Conservation (phyloP, 2,113 vertebrate species). For the Uria lomvia region DNA sequence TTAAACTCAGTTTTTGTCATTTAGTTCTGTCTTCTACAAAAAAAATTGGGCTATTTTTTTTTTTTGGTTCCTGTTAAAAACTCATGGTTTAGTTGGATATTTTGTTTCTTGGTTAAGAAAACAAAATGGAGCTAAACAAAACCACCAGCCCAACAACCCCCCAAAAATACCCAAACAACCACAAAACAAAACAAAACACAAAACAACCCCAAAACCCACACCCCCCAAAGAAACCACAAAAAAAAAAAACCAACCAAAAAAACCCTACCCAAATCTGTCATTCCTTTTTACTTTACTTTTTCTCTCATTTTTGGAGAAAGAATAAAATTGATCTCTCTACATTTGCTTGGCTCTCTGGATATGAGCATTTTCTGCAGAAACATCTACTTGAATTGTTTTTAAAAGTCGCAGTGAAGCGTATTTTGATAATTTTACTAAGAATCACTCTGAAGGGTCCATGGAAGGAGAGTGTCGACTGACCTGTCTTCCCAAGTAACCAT, state of each 20-base stretch:
- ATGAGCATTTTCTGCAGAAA: neutral
- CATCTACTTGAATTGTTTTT: neutral
- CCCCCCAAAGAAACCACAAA: neutral
- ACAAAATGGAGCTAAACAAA: neutral
- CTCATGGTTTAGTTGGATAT: neutral
- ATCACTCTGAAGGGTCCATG: neutral
- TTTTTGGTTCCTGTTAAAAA: neutral
- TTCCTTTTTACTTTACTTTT: neutral
- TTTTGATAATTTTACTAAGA: neutral
- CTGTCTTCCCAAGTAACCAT: neutral
- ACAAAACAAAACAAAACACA: neutral
- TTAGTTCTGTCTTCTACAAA: neutral
- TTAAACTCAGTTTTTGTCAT: neutral
- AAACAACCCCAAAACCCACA: neutral
- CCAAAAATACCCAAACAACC: neutral
- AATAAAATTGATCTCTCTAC: neutral
- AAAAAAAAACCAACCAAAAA: neutral
- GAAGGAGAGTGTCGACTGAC: neutral
- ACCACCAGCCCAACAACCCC: neutral
- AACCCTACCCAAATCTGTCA: accelerated
- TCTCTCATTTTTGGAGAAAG: neutral
- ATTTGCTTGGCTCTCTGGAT: neutral
- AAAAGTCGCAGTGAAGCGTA: neutral
- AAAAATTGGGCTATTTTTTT: accelerated
- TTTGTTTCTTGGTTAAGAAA: neutral